These are phyloP conservation scores for Scelioninae gen. 2 DNA, from an alignment of 2,888 invertebrate genomes.

Conservation along the genomic window DNA sequence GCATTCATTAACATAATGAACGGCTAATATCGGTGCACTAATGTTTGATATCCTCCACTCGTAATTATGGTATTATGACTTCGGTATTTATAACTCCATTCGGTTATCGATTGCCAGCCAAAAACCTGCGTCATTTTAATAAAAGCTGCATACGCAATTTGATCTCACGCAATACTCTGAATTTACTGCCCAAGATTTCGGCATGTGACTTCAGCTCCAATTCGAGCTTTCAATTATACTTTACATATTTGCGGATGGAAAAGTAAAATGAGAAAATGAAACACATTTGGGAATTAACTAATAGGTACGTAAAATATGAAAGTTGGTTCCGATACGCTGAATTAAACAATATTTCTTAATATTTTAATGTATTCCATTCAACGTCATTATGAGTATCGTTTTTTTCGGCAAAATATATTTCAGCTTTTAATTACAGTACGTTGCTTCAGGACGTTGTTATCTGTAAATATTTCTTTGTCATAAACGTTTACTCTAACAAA, in stretches of 20 bases:
- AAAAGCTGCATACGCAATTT: constrained; percentile 5
- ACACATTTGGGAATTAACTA: constrained; percentile 21
- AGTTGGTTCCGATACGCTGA: constrained; percentile 4
- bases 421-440: too few relatives aligned
- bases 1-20: constrained; percentile 42
- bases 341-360: constrained; percentile 29
- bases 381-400: constrained; percentile 13
- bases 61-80: constrained; percentile 35
- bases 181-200: constrained; percentile 30
- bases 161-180: constrained; percentile 24
- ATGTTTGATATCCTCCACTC: constrained; percentile 41
- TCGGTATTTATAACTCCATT: constrained; percentile 29
- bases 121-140: constrained; percentile 32
- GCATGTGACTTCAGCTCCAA: constrained; percentile 13
- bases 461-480: too few relatives aligned
- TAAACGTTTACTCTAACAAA: too few relatives aligned
- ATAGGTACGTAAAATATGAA: constrained; percentile 6
- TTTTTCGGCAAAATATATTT: too few relatives aligned
- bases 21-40: constrained; percentile 32
- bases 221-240: constrained; percentile 26
- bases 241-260: constrained; percentile 28
- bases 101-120: constrained; percentile 22
- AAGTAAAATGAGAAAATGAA: constrained; percentile 31
- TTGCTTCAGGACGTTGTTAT: too few relatives aligned
- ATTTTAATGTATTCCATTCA: constrained; percentile 32